Evolutionary conservation across 2,113 vertebrate genomes (phyloP), one percentile per base, ranked within the genome.

Genomic region (Notothenia coriiceps): DNA sequence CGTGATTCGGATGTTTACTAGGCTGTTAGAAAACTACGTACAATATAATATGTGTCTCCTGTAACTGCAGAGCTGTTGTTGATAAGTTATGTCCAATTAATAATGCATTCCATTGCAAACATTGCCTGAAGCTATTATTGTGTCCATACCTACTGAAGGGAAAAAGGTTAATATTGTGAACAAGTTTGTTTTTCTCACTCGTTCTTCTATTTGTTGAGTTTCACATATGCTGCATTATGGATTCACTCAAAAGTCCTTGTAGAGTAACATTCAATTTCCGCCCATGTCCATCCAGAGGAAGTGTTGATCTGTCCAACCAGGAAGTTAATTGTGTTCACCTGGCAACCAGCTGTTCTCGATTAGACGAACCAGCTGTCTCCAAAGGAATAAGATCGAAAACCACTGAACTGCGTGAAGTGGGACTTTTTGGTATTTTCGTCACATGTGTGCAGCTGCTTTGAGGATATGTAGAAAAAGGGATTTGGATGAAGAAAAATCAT

Each of bases 1-100:
- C 78, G 63, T 89, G 66, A 88, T 82, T 50, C 73, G 72, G 49
- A 73, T 86, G 81, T 90, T 86, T 83, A 70, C 67, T 64, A 47
- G 49, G 60, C 60, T 88, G 71, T 84, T 76, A 67, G 72, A 76
- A 77, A 89, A 77, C 70, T 78, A 4, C 13, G 33, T 85, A 69
- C 33, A 66, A 56, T 86, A 63, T 89, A 75, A 50, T 70, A 78
- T 82, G 81, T 84, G 80, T 82, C 74, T 69, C 15, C 0, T 82
- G 71, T 75, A 66, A 72, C 77, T 83, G 68, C 70, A 64, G 33
- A 84, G 43, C 60, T 71, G 12, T 76, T 77, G 51, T 67, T 74
- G 1, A 17, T 83, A 29, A 55, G 5, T 55, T 35, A 72, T 63
- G 81, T 85, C 52, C 13, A 77, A 76, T 56, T 70, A 69, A 55